Base-by-base conservation (phyloP, 2,113 vertebrate genomes). In the Megalops atlanticus region DNA sequence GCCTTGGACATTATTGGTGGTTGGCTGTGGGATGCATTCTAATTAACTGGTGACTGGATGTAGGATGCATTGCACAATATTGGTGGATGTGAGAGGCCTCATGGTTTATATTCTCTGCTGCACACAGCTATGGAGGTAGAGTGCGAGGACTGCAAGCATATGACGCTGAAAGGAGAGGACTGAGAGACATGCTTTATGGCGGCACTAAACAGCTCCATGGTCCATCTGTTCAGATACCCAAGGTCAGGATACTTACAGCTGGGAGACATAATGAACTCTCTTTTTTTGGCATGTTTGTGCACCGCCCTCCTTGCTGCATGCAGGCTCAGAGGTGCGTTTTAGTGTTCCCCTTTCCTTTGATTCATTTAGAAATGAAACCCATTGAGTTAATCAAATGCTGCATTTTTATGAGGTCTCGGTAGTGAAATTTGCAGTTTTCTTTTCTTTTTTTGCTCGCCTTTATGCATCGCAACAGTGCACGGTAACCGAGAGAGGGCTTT, bases 241-340 rank as follows among this genome's bases (percentile, higher is more conserved):
- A 94, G 93, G 94, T 93, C 93, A 93, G 89, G 87, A 88, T 93
- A 91, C 93, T 94, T 94, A 93, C 90, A 83, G 87, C 87, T 85
- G 84, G 85, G 91, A 91, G 92, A 92, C 91, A 92, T 92, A 92
- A 94, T 93, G 93, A 94, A 94, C 83, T 90, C 93, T 89, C 87
- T 87, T 84, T 90, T 92, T 88, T 86, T 91, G 88, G 90, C 89
- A 82, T 87, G 89, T 90, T 92, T 74, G 72, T 91, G 91, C 85
- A 85, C 85, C 87, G 89, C 85, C 86, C 89, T 88, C 86, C 78
- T 58, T 35, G 31, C 83, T 73, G 85, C 81, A 70, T 87, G 84
- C 82, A 40, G 81, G 82, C 76, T 24, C 6, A 31, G 58, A 64
- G n/a, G 18, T 31, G 31, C n/a, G 11, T 11, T 31, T 24, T 21